phyloP scores from a whole-genome alignment of 2,888 invertebrate species.

The Venustoraphidia nigricollis region DNA sequence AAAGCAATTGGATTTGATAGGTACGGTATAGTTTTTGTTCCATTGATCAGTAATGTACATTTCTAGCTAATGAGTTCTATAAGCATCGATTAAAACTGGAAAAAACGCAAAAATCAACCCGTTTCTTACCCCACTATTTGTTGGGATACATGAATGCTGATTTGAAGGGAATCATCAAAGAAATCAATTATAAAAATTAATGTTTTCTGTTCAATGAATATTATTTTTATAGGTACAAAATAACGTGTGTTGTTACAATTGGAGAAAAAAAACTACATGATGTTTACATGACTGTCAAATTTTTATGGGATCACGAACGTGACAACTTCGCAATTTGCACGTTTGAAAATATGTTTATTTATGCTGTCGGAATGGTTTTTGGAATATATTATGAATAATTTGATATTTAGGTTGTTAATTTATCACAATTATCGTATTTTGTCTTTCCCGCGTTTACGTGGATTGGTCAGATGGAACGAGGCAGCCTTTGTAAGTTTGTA shows the following conservation, averaged over 20 bases:
- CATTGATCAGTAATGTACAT: slow-evolving; percentile 11
- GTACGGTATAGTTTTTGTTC: slow-evolving; percentile 21
- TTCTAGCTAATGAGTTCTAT: neutral
- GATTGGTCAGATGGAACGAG: too few relatives aligned
- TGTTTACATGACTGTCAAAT: slow-evolving; percentile 41
- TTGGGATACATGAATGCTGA: too few relatives aligned
- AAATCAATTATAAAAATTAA: too few relatives aligned
- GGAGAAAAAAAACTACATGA: slow-evolving; percentile 53
- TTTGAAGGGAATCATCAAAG: too few relatives aligned
- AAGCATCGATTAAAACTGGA: too few relatives aligned
- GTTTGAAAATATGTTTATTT: slow-evolving; percentile 46
- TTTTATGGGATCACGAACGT: slow-evolving; percentile 51
- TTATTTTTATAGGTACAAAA: slow-evolving; percentile 41
- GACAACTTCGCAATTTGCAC: slow-evolving; percentile 43
- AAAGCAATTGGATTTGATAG: slow-evolving; percentile 54
- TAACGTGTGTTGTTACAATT: slow-evolving; percentile 45
- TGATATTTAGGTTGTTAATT: too few relatives aligned
- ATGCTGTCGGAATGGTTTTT: slow-evolving; percentile 46
- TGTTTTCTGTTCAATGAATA: neutral
- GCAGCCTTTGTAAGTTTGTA: too few relatives aligned
- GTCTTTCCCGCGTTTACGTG: too few relatives aligned
- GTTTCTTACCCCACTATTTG: too few relatives aligned
- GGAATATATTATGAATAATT: slow-evolving; percentile 56
- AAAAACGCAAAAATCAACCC: too few relatives aligned
- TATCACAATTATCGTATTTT: too few relatives aligned